Conservation (phyloP, 2,113 vertebrate genomes). For the Gasterosteus nipponicus region DNA sequence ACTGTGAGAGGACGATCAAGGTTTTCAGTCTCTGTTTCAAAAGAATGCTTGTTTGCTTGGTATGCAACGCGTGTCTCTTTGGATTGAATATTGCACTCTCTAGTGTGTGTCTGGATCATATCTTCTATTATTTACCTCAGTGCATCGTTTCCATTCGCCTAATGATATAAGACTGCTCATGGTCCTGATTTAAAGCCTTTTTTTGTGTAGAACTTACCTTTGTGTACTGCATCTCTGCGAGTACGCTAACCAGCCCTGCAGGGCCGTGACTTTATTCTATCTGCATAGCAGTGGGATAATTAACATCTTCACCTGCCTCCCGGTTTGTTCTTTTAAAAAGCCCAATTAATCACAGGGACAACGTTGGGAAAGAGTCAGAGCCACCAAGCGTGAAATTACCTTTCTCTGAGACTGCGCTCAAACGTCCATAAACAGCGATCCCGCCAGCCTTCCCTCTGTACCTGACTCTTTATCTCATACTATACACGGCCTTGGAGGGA, state of each 20-base stretch:
- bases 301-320: slow-evolving; percentile 80
- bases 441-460: slow-evolving; percentile 65
- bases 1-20: slow-evolving; percentile 38
- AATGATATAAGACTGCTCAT: slow-evolving; percentile 9
- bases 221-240: background rate
- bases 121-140: slow-evolving; percentile 10
- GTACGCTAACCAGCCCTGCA: slow-evolving; percentile 34
- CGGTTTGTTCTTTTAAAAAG: slow-evolving; percentile 76
- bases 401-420: slow-evolving; percentile 69
- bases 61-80: background rate
- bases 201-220: background rate
- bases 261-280: slow-evolving; percentile 54
- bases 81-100: slow-evolving; percentile 2
- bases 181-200: background rate
- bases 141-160: background rate
- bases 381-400: slow-evolving; percentile 80
- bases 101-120: slow-evolving; percentile 18
- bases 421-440: slow-evolving; percentile 77
- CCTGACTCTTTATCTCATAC: slow-evolving; percentile 57
- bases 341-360: slow-evolving; percentile 81
- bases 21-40: slow-evolving; percentile 35
- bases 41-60: slow-evolving; percentile 22
- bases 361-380: slow-evolving; percentile 65
- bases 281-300: slow-evolving; percentile 72
- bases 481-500: slow-evolving; percentile 48